phyloP scores from a whole-genome alignment of 2,797 vertebrate genomes.

The Tapirus indicus region DNA sequence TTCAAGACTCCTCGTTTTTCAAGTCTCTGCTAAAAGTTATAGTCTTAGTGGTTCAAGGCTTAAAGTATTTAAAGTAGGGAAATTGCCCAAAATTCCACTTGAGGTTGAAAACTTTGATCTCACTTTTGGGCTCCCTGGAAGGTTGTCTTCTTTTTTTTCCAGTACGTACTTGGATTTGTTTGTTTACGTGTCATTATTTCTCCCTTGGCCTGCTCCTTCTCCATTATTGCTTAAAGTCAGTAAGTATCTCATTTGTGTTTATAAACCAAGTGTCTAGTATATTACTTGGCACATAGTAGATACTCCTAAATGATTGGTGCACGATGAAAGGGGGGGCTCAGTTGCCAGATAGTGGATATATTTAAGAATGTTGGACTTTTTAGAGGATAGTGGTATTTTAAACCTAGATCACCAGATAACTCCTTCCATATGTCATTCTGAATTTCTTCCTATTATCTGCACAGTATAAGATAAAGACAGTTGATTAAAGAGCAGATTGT shows the following conservation, averaged over 20 bases:
- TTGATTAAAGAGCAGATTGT: background rate
- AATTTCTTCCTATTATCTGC: background rate
- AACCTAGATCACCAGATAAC: conserved; percentile 46
- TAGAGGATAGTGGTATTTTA: conserved; percentile 44
- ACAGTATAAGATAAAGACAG: background rate
- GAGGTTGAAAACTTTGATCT: conserved; percentile 13
- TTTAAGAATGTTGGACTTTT: conserved; percentile 33
- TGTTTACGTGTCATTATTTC: background rate
- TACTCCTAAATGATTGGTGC: background rate
- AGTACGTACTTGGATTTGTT: background rate
- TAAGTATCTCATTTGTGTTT: background rate
- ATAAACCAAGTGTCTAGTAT: background rate
- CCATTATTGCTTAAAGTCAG: background rate
- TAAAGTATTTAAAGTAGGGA: background rate
- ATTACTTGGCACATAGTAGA: background rate
- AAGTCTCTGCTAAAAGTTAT: background rate
- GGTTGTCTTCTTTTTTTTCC: background rate
- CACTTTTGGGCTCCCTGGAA: background rate
- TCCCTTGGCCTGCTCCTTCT: background rate
- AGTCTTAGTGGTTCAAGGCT: background rate
- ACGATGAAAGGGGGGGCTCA: background rate
- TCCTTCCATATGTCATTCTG: conserved; percentile 37
- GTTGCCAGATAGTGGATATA: background rate
- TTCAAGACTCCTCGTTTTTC: background rate
- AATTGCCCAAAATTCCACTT: background rate